Percentiles rank a stretch among this genome's conserved stretches.
Conservation (phyloP, 2,797 vertebrate species). For the Balearica regulorum region DNA sequence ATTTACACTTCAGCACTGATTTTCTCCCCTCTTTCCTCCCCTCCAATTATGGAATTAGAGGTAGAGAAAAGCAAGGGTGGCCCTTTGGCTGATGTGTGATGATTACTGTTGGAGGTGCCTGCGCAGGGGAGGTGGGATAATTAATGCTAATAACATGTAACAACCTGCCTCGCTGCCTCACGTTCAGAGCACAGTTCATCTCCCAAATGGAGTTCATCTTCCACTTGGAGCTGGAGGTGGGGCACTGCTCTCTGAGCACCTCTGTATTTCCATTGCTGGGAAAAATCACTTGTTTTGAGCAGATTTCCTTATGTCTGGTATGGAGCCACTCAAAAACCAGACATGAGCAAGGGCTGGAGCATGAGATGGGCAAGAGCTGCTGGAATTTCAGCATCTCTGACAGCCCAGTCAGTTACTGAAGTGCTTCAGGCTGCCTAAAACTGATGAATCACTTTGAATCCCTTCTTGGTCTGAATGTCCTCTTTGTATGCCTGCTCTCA, state of each 20-base stretch:
- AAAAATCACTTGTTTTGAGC: background rate
- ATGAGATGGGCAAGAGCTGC: fast-evolving
- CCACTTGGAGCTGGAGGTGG: background rate
- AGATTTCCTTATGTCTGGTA: fast-evolving
- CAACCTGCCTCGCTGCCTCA: background rate
- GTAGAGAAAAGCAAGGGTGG: conserved; percentile 28
- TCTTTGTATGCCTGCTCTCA: background rate
- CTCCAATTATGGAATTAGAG: conserved; percentile 23
- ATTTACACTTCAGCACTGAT: background rate
- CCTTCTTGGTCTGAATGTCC: background rate
- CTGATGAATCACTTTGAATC: background rate
- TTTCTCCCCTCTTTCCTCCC: conserved; percentile 18
- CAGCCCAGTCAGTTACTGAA: background rate
- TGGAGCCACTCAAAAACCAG: background rate
- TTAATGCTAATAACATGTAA: conserved; percentile 23
- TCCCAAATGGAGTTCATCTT: background rate
- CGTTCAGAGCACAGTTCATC: background rate
- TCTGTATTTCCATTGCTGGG: background rate
- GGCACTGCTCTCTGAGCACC: background rate
- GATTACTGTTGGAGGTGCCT: background rate
- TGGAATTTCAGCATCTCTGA: background rate
- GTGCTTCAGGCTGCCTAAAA: background rate
- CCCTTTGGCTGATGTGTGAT: conserved; percentile 5
- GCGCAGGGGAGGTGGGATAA: background rate
- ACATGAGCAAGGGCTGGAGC: background rate